Percentiles rank a stretch among this genome's conserved stretches.
phyloP scores from a whole-genome alignment of 1,140 invertebrate genomes.

The Pseudomyrmex sp. region DNA sequence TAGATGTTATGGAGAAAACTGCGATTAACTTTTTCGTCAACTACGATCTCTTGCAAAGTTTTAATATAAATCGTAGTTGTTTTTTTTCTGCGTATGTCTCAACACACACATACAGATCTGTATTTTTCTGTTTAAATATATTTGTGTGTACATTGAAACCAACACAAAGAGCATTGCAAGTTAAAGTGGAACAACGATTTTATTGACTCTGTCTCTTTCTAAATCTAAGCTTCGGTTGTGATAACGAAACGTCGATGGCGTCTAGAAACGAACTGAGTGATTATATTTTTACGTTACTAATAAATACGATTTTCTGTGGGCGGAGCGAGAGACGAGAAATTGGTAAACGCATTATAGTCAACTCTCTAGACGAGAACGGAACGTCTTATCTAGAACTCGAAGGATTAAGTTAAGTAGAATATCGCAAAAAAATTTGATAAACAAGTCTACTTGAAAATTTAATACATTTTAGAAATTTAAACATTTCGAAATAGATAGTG shows the following conservation, averaged over 20 bases:
- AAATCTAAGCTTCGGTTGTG: background rate
- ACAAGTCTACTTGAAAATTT: background rate
- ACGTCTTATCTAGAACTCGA: slow-evolving; percentile 61
- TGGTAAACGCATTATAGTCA: slow-evolving; percentile 69
- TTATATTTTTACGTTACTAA: slow-evolving; percentile 62
- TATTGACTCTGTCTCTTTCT: background rate
- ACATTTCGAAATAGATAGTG: background rate
- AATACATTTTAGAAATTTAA: background rate
- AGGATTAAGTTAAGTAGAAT: slow-evolving; percentile 48
- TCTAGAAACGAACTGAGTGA: slow-evolving; percentile 15
- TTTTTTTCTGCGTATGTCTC: background rate
- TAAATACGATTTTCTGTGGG: slow-evolving; percentile 68
- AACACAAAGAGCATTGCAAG: background rate
- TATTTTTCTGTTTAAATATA: background rate
- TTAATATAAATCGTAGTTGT: background rate
- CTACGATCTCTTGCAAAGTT: slow-evolving; percentile 9
- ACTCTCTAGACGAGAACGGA: slow-evolving; percentile 52
- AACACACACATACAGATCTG: background rate
- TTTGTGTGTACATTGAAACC: background rate
- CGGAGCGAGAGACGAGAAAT: slow-evolving; percentile 61
- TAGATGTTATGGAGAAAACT: background rate
- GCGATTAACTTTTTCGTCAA: background rate
- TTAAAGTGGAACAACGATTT: background rate
- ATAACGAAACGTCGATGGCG: background rate
- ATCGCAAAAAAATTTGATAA: slow-evolving; percentile 38